phyloP scores from a whole-genome alignment of 2,113 vertebrate genomes.

The Thamnaconus septentrionalis region DNA sequence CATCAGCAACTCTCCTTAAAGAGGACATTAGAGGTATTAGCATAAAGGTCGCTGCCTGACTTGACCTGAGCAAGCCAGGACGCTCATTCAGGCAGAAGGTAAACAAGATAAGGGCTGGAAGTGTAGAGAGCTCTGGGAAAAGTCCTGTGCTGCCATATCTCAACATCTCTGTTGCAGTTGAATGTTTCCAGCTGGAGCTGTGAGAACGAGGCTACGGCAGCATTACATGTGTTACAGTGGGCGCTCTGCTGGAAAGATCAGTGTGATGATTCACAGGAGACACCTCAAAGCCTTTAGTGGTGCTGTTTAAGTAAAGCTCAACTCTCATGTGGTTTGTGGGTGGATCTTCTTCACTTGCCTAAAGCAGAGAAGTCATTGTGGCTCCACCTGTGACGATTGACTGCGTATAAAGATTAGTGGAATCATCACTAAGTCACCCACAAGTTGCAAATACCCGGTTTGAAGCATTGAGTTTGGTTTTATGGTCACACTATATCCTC shows the following conservation, averaged over 20 bases:
- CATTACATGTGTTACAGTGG: slow-evolving; percentile 26
- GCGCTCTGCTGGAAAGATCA: slow-evolving; percentile 43
- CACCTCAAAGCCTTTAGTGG: slow-evolving; percentile 52
- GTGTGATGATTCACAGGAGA: slow-evolving; percentile 41
- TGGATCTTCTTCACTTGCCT: not conserved
- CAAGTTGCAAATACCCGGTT: not conserved
- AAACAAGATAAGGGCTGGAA: slow-evolving; percentile 34
- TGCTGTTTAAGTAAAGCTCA: slow-evolving; percentile 40
- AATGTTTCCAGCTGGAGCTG: slow-evolving; percentile 37
- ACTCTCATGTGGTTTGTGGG: slow-evolving; percentile 2
- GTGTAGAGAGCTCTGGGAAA: not conserved
- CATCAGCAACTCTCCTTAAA: slow-evolving; percentile 43
- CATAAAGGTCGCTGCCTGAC: slow-evolving; percentile 55
- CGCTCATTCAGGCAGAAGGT: slow-evolving; percentile 24
- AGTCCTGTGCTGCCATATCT: slow-evolving; percentile 14
- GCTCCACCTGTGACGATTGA: too few species aligned
- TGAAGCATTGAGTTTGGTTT: too few species aligned
- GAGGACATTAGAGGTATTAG: slow-evolving; percentile 46
- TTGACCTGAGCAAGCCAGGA: slow-evolving; percentile 11
- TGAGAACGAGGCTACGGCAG: slow-evolving; percentile 19
- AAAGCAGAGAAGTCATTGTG: too few species aligned
- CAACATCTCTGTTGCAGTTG: slow-evolving; percentile 18
- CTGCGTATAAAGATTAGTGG: too few species aligned
- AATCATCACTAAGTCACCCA: too few species aligned
- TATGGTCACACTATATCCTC: too few species aligned